These are phyloP conservation scores for Mylabris sibirica DNA, from an alignment of 2,888 invertebrate genomes.

Conservation along the genomic window DNA sequence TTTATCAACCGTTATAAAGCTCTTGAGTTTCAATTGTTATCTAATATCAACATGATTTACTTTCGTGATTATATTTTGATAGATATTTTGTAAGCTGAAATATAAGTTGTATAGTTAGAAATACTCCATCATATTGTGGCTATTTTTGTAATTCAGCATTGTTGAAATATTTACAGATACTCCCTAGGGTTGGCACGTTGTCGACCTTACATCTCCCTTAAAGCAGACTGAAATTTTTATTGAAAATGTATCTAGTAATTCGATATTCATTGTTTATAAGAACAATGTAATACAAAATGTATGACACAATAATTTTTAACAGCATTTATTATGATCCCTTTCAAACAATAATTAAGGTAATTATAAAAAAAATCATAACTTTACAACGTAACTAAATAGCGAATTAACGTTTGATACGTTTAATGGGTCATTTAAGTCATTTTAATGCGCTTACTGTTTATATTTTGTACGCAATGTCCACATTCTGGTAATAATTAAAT, in stretches of 20 bases:
- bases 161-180: slow-evolving; percentile 28
- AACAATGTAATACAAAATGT: background rate
- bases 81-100: background rate
- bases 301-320: background rate
- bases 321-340: background rate
- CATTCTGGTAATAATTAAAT: background rate
- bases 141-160: slow-evolving; percentile 21
- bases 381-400: background rate
- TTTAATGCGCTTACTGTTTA: background rate
- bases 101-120: background rate
- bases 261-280: background rate
- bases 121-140: background rate
- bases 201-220: slow-evolving; percentile 21
- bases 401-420: background rate
- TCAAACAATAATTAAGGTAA: background rate
- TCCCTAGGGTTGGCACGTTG: slow-evolving; percentile 24
- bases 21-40: background rate
- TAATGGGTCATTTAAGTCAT: background rate
- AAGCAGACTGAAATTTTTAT: slow-evolving; percentile 19
- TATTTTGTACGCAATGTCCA: background rate
- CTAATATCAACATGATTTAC: background rate
- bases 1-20: background rate
- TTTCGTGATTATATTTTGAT: background rate
- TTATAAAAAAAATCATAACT: background rate
- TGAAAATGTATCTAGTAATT: background rate